Evolutionary conservation across 1,140 invertebrate genomes (phyloP), one percentile per base, ranked within the genome.

Genomic region (Drosophila bifasciata): DNA sequence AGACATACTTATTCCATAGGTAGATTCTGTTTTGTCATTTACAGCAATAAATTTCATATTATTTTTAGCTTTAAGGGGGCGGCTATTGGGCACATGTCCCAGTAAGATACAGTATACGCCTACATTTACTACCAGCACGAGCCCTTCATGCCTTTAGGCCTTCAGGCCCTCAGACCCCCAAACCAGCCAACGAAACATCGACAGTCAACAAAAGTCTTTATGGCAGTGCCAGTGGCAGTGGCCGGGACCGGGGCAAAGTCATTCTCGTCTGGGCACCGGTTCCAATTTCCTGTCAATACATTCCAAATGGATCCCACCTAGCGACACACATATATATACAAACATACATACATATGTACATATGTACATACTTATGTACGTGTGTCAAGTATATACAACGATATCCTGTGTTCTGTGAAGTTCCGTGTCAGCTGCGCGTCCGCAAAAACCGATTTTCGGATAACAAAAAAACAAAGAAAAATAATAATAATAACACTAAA

Each of bases 221-320:
- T 11, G 32, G 11, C 32, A 11, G 32, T 4, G 9, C 9, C 32
- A 36, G 32, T 4, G 11, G 32, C 28, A 32, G 8, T 8, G 28
- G 8, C 28, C 6, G 25, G 0, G 25, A 0, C 28, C 9, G 32
- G 13, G 9, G 11, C 32, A 11, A 2, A 25, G 16, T 16, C 40
- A 28, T 21, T 23, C 43, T 15, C 23, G 28, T n/a, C 23, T 41
- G 23, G 52, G 60, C 67, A 45, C 68, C 80, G 77, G 62, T 86
- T 66, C 80, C 80, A 85, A 86, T 85, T 86, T 80, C 81, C 80
- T 84, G 80, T 84, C 80, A 76, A 84, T 84, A 86, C 72, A 59
- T 79, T 68, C 56, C 66, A 48, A 80, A 76, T 45, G 62, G 56
- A 50, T 56, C 39, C 78, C 49, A 49, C 58, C 45, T 55, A 19